Conservation (phyloP, 2,797 vertebrate genomes). For the Thripadectes ignobilis region DNA sequence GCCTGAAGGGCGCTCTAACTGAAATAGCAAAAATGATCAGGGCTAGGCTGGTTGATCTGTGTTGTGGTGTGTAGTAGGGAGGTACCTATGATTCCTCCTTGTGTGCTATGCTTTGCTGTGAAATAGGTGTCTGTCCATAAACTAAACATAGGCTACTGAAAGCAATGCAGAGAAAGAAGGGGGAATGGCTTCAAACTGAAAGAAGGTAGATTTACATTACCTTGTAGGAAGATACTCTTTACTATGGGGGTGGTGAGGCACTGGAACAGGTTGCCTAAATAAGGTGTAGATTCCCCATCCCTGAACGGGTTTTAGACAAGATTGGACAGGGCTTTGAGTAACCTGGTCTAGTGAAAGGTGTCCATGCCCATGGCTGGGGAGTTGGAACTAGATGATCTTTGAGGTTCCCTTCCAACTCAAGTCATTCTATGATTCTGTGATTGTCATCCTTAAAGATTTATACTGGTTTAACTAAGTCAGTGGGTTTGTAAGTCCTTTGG, state of each 20-base stretch:
- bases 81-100: not conserved
- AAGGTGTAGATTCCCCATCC: not conserved
- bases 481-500: not conserved
- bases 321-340: not conserved
- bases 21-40: not conserved
- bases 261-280: not conserved
- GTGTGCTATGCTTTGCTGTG: not conserved
- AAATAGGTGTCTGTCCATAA: not conserved
- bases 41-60: not conserved
- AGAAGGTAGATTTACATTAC: not conserved
- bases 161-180: not conserved
- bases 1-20: not conserved
- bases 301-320: not conserved
- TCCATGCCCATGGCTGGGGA: not conserved
- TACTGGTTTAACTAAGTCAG: not conserved
- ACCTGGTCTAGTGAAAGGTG: not conserved
- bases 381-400: not conserved
- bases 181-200: not conserved
- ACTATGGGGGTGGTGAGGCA: not conserved
- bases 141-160: not conserved
- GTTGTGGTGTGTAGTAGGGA: not conserved
- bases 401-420: not conserved
- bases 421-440: not conserved
- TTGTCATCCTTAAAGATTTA: not conserved
- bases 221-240: not conserved